phyloP scores from a whole-genome alignment of 2,888 invertebrate species.

The Pseudococcus viburni region DNA sequence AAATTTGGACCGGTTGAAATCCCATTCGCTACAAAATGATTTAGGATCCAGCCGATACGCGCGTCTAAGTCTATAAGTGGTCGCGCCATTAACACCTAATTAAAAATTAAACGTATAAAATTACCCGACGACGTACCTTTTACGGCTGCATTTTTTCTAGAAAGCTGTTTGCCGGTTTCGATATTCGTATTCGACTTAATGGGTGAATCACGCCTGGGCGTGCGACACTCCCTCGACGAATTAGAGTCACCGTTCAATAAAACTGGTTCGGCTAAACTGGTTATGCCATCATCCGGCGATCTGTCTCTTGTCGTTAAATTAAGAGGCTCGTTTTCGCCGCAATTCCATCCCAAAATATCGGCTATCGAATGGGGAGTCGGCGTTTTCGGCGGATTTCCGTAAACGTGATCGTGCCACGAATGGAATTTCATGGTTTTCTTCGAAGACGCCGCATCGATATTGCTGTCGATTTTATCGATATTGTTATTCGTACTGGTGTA shows the following conservation, averaged over 20 bases:
- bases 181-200: constrained; percentile 63
- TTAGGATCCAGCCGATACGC: too few species aligned
- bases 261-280: constrained; percentile 55
- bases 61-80: not conserved
- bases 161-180: constrained; percentile 63
- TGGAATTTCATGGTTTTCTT: constrained; percentile 26
- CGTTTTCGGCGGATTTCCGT: constrained; percentile 83
- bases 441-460: constrained; percentile 13
- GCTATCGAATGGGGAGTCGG: constrained; percentile 91
- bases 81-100: constrained; percentile 62
- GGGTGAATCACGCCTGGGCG: constrained; percentile 64
- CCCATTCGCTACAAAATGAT: too few species aligned
- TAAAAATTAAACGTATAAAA: constrained; percentile 61
- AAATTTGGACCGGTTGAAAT: too few species aligned
- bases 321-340: constrained; percentile 70
- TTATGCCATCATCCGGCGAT: constrained; percentile 67
- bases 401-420: constrained; percentile 92
- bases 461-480: constrained; percentile 55
- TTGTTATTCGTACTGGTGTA: constrained; percentile 45
- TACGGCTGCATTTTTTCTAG: constrained; percentile 63
- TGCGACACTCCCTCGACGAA: constrained; percentile 64
- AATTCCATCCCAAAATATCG: constrained; percentile 81
- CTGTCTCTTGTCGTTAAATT: constrained; percentile 71
- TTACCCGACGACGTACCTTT: constrained; percentile 54
- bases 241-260: constrained; percentile 59